Evolutionary conservation across 2,888 invertebrate genomes (phyloP).

Genomic region (Drosophila robusta): DNA sequence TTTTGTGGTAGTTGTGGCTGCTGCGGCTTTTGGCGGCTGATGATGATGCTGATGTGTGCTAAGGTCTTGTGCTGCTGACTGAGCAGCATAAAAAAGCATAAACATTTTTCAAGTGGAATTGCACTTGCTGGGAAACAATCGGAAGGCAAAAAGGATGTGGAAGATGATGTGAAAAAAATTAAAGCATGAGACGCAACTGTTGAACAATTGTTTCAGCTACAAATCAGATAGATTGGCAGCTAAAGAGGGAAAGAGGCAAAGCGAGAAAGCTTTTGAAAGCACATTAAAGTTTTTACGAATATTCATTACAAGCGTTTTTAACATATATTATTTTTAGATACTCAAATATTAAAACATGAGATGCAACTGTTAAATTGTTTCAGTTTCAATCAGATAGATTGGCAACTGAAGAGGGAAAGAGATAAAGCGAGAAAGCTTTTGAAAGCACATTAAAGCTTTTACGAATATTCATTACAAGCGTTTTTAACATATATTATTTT

Average conservation of each 20-base stretch:
- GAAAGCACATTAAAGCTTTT: no score
- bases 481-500: no score
- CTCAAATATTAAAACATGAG: neutral
- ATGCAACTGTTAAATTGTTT: slow-evolving; percentile 6
- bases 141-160: slow-evolving; percentile 2
- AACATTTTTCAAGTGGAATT: slow-evolving; percentile 36
- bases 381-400: no score
- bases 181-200: slow-evolving; percentile 1
- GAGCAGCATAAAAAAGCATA: slow-evolving; percentile 15
- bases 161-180: neutral
- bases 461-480: no score
- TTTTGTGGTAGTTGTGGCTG: slow-evolving; percentile 41
- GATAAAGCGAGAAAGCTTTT: neutral
- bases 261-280: neutral
- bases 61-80: slow-evolving; percentile 28
- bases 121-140: slow-evolving; percentile 41
- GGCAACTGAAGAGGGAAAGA: neutral
- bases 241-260: neutral
- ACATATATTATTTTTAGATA: no score
- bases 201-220: neutral
- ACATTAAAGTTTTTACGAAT: no score
- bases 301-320: no score
- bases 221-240: no score
- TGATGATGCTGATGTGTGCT: slow-evolving; percentile 53
- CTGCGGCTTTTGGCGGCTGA: slow-evolving; percentile 47